These are phyloP conservation scores for Hyposmocoma kahamanoa DNA, from an alignment of 1,140 invertebrate genomes.

Conservation along the genomic window DNA sequence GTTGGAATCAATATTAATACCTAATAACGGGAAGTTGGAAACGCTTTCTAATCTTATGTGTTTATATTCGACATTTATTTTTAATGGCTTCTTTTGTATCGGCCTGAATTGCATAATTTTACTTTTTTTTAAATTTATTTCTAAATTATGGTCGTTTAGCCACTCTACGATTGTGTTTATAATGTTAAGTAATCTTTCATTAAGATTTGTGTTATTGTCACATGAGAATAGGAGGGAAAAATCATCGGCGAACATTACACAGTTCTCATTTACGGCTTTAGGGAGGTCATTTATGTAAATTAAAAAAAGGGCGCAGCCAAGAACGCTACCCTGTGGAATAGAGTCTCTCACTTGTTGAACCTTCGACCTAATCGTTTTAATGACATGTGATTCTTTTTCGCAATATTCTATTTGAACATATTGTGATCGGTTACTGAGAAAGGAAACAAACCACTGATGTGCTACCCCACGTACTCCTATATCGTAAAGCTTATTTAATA, in stretches of 20 bases:
- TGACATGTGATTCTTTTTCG: neutral
- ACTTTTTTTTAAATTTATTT: constrained; percentile 2
- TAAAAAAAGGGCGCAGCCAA: neutral
- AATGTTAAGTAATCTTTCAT: neutral
- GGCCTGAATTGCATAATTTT: constrained; percentile 6
- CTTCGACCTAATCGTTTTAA: neutral
- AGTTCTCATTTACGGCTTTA: neutral
- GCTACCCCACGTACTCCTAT: neutral
- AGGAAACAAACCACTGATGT: neutral
- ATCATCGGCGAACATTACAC: constrained; percentile 3
- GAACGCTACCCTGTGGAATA: neutral
- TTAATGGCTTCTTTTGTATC: neutral
- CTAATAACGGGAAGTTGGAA: neutral
- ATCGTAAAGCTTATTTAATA: neutral
- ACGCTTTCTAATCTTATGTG: neutral
- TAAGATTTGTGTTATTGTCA: neutral
- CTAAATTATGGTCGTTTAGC: constrained; percentile 1
- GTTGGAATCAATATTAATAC: neutral
- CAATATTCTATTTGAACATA: neutral
- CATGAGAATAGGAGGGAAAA: neutral
- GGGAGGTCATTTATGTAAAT: neutral
- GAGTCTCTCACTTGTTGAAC: neutral
- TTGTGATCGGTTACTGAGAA: neutral
- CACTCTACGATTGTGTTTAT: neutral
- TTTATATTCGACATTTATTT: constrained; percentile 1